Conservation (phyloP, 2,888 invertebrate genomes). For the Perizoma flavofasciatum region DNA sequence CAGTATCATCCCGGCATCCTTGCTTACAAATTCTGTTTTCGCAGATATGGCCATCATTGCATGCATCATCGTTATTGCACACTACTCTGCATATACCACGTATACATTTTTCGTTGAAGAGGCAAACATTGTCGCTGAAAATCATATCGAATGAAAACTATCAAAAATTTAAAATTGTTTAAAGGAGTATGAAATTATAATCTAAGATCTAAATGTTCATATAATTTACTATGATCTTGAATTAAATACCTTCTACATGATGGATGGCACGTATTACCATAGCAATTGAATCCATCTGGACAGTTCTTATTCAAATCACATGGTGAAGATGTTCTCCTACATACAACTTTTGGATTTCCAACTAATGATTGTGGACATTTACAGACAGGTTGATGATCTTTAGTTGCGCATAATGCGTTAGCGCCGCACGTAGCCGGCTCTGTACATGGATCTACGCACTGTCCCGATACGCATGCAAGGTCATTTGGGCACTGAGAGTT, state of each 20-base stretch:
- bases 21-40: conserved; percentile 93
- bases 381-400: conserved; percentile 90
- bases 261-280: conserved; percentile 90
- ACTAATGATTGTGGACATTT: conserved; percentile 87
- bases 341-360: conserved; percentile 90
- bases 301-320: conserved; percentile 89
- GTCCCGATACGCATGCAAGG: conserved; percentile 90
- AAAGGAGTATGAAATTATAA: too few species aligned
- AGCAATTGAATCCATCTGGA: conserved; percentile 88
- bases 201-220: too few species aligned
- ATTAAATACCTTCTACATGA: conserved; percentile 87
- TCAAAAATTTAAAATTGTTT: neutral
- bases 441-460: conserved; percentile 90
- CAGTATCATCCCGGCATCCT: conserved; percentile 93
- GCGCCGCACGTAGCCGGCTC: conserved; percentile 92
- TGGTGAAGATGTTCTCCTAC: conserved; percentile 86
- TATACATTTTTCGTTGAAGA: conserved; percentile 94
- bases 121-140: conserved; percentile 90
- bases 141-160: neutral
- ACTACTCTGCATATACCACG: conserved; percentile 92
- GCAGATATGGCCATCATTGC: conserved; percentile 92
- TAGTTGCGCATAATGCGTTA: conserved; percentile 89
- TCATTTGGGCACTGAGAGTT: conserved; percentile 89
- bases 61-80: conserved; percentile 93
- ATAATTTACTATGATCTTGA: neutral